Evolutionary conservation across 2,888 invertebrate species (phyloP), one percentile per base, ranked within the genome.

Genomic region (Psococerastis gibbosa): DNA sequence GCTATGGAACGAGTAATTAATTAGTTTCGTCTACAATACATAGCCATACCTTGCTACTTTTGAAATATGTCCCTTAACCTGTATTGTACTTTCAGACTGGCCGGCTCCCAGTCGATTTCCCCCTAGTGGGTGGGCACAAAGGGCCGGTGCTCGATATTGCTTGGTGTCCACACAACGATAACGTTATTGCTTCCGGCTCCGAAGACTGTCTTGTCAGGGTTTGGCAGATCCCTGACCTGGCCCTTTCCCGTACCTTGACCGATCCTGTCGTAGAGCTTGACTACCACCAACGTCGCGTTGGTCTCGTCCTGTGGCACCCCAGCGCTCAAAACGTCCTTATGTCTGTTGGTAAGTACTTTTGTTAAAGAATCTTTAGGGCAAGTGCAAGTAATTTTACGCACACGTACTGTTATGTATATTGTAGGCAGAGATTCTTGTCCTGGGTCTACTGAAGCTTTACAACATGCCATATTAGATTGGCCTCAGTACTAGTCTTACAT

Each of bases 111-210:
- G 84, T 92, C 2, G 91, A 94, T 65, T 81, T 88, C 63, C 91
- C 92, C 3, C 67, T 91, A 46, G 92, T 97, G 32, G 91, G 91
- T 42, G 95, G 95, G 32, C 97, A 97, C 69, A 87, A 89, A 60
- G 95, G 94, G 22, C 89, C 92, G 1, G 91, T 97, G 27, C 65
- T 94, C 49, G 95, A 97, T 66, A 87, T 97, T 54, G 83, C 94
- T 41, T 97, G 94, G 92, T 94, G 91, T 63, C 95, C 95, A 1
- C 95, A 95, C 66, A 91, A 95, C 60, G 95, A 97, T 66, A 89
- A 94, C 62, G 84, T 95, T 49, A 94, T 97, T 55, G 97, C 97
- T 41, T 91, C 92, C 43, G 89, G 89, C 43, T 94, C 94, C 0
- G 95, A 95, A 61, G 97, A 97, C 65, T 88, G 89, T 59, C 88